phyloP scores from a whole-genome alignment of 2,797 vertebrate species.

The Hirundo rustica region DNA sequence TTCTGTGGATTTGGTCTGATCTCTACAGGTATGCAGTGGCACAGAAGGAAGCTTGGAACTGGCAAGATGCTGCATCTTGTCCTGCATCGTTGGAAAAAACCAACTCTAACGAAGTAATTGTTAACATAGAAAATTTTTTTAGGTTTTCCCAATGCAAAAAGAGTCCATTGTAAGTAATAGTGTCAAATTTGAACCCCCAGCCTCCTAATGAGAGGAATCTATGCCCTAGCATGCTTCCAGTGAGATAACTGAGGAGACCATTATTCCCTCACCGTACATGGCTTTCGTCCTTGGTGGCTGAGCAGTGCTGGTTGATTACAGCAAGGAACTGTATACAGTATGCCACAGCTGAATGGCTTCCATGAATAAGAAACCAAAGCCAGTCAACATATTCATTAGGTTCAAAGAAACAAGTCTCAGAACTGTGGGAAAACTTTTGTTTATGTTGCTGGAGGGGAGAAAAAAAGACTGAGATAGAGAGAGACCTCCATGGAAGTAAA shows the following conservation, averaged over 20 bases:
- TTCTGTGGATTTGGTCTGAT: not conserved
- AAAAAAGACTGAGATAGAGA: not conserved
- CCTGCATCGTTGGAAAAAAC: not conserved
- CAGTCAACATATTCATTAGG: constrained; percentile 49
- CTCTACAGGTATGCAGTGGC: not conserved
- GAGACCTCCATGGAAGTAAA: constrained; percentile 48
- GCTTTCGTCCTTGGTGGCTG: not conserved
- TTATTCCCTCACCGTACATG: not conserved
- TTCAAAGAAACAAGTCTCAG: constrained; percentile 55
- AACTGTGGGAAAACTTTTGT: constrained; percentile 71
- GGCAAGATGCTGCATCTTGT: not conserved
- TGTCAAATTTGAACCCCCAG: not conserved
- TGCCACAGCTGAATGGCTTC: constrained; percentile 62
- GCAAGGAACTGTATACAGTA: constrained; percentile 27
- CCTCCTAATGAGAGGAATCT: not conserved
- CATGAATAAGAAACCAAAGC: constrained; percentile 63
- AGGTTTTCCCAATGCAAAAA: not conserved
- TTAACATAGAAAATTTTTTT: not conserved
- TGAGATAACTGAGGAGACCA: not conserved
- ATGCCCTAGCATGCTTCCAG: not conserved
- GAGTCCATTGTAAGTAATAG: not conserved
- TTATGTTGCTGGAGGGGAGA: constrained; percentile 11
- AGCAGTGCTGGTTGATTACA: constrained; percentile 36
- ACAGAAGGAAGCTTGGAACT: not conserved
- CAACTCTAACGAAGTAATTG: not conserved